phyloP scores from a whole-genome alignment of 2,113 vertebrate genomes.

The Leucopsar rothschildi region DNA sequence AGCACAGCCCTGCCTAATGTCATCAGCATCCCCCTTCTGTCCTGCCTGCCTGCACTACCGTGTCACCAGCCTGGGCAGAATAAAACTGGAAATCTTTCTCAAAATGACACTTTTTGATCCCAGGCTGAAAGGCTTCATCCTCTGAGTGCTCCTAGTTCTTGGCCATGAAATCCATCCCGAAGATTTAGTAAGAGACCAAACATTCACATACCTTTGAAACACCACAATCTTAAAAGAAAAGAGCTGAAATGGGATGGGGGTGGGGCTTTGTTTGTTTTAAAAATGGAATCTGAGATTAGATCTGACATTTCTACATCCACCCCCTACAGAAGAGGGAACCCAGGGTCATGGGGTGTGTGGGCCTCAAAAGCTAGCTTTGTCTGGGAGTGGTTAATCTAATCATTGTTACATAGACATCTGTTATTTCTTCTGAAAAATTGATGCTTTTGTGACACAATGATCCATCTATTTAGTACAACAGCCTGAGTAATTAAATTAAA shows the following conservation, averaged over 20 bases:
- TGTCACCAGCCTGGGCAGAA: not conserved
- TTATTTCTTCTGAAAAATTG: slow-evolving; percentile 69
- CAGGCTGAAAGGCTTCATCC: not conserved
- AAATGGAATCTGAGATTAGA: slow-evolving; percentile 68
- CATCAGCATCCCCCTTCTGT: not conserved
- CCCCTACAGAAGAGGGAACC: slow-evolving; percentile 66
- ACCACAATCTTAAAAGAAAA: not conserved
- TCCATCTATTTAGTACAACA: slow-evolving; percentile 63
- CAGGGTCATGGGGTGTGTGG: slow-evolving; percentile 60
- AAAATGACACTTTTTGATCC: not conserved
- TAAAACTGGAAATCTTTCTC: not conserved
- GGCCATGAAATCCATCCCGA: not conserved
- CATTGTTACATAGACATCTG: slow-evolving; percentile 59
- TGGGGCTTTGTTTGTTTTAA: slow-evolving; percentile 67
- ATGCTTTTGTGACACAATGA: slow-evolving; percentile 65
- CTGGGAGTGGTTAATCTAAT: slow-evolving; percentile 60
- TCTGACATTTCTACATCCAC: slow-evolving; percentile 69
- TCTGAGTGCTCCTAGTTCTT: not conserved
- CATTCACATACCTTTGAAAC: not conserved
- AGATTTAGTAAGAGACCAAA: not conserved
- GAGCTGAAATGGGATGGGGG: slow-evolving; percentile 30
- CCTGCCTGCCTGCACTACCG: not conserved
- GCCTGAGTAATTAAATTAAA: slow-evolving; percentile 63
- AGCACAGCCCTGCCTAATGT: not conserved
- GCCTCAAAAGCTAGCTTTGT: slow-evolving; percentile 64